Conservation (phyloP, 2,113 vertebrate genomes). For the Alexandromys fortis region DNA sequence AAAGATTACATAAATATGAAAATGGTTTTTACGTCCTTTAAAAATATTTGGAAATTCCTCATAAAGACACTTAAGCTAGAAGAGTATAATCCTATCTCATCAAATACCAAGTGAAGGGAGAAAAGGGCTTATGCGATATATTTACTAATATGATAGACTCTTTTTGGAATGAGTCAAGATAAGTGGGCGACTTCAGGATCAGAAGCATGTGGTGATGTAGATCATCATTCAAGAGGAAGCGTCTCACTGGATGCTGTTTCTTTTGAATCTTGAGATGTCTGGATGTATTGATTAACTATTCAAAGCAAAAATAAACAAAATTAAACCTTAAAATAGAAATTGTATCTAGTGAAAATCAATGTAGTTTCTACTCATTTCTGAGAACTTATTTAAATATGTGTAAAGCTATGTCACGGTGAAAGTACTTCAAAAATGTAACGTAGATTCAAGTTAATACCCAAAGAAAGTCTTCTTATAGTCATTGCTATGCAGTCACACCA, state of each 20-base stretch:
- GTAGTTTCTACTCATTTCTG: slow-evolving; percentile 36
- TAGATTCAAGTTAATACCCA: not conserved
- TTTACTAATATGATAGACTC: not conserved
- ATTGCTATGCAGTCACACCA: not conserved
- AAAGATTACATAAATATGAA: slow-evolving; percentile 22
- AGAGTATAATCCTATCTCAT: not conserved
- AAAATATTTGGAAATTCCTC: slow-evolving; percentile 28
- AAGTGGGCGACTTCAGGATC: not conserved
- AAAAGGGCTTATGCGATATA: not conserved
- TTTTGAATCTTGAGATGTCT: slow-evolving; percentile 14
- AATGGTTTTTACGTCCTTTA: not conserved
- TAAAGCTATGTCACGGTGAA: not conserved
- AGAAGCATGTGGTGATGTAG: not conserved
- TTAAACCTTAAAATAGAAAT: slow-evolving; percentile 33
- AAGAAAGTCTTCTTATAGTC: not conserved
- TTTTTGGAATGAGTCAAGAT: not conserved
- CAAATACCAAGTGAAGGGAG: not conserved
- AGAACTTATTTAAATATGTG: slow-evolving; percentile 58
- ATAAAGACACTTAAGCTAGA: not conserved
- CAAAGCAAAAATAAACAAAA: slow-evolving; percentile 45
- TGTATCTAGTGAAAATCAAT: slow-evolving; percentile 48
- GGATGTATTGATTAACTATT: slow-evolving; percentile 46
- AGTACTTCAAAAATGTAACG: not conserved
- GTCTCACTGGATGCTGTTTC: not conserved
- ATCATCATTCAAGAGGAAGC: not conserved